Evolutionary conservation across 2,113 vertebrate genomes (phyloP).

Genomic region (Lophochroa leadbeateri): DNA sequence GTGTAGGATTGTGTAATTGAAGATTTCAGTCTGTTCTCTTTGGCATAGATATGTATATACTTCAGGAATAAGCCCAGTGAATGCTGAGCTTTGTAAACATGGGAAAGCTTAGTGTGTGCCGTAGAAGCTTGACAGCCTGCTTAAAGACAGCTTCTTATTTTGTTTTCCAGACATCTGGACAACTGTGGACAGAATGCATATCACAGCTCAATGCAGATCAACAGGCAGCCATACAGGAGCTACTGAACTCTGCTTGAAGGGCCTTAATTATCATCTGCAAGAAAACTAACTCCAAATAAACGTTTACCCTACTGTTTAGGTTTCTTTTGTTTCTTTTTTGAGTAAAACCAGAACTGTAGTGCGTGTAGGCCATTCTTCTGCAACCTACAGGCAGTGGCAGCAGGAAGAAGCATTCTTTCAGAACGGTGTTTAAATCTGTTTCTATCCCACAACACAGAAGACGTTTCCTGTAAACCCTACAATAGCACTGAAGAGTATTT

Average conservation of each 20-base stretch:
- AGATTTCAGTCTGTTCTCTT: background rate
- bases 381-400: slow-evolving; percentile 63
- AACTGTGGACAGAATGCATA: slow-evolving; percentile 94
- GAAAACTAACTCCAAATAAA: slow-evolving; percentile 85
- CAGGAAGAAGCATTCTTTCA: slow-evolving; percentile 64
- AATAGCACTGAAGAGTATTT: slow-evolving; percentile 81
- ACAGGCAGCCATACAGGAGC: slow-evolving; percentile 95
- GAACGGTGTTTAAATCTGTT: slow-evolving; percentile 47
- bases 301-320: slow-evolving; percentile 84
- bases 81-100: background rate
- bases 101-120: background rate
- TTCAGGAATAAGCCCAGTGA: background rate
- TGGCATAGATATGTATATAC: background rate
- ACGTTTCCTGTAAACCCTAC: slow-evolving; percentile 64
- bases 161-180: slow-evolving; percentile 86
- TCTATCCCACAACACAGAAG: slow-evolving; percentile 55
- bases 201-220: slow-evolving; percentile 91
- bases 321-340: slow-evolving; percentile 84
- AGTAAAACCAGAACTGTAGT: slow-evolving; percentile 77
- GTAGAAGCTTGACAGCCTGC: background rate
- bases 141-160: background rate
- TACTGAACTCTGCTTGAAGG: slow-evolving; percentile 92
- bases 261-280: slow-evolving; percentile 73
- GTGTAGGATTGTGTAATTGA: background rate
- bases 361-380: slow-evolving; percentile 74